phyloP scores from a whole-genome alignment of 2,797 vertebrate species.

The Diglossa cyanea region DNA sequence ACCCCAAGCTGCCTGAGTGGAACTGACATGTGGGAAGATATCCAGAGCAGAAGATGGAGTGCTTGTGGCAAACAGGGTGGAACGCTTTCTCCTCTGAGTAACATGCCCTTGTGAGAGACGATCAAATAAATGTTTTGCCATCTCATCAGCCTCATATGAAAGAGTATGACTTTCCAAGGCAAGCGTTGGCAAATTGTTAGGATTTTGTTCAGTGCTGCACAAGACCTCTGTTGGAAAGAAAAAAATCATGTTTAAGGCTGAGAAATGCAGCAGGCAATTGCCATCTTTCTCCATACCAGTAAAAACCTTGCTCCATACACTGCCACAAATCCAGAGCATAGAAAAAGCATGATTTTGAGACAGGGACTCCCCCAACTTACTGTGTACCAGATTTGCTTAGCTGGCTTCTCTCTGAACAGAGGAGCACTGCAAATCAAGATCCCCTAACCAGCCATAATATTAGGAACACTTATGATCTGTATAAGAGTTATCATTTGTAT shows the following conservation, averaged over 20 bases:
- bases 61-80: slow-evolving; percentile 6
- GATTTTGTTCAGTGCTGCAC: neutral
- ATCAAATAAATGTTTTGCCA: neutral
- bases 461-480: neutral
- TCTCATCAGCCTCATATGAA: neutral
- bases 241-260: neutral
- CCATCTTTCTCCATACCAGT: neutral
- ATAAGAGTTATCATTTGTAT: neutral
- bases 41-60: neutral
- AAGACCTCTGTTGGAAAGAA: slow-evolving; percentile 16
- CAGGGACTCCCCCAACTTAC: neutral
- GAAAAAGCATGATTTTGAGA: neutral
- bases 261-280: neutral
- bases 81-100: slow-evolving; percentile 60
- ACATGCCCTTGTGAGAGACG: slow-evolving; percentile 9
- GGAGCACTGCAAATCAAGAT: neutral
- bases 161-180: neutral
- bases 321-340: neutral
- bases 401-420: neutral
- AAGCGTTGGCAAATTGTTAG: neutral
- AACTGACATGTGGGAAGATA: neutral
- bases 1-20: neutral
- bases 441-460: neutral
- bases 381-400: neutral
- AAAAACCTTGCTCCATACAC: neutral